phyloP scores from a whole-genome alignment of 2,888 invertebrate species.

The Leucophenga maculata region DNA sequence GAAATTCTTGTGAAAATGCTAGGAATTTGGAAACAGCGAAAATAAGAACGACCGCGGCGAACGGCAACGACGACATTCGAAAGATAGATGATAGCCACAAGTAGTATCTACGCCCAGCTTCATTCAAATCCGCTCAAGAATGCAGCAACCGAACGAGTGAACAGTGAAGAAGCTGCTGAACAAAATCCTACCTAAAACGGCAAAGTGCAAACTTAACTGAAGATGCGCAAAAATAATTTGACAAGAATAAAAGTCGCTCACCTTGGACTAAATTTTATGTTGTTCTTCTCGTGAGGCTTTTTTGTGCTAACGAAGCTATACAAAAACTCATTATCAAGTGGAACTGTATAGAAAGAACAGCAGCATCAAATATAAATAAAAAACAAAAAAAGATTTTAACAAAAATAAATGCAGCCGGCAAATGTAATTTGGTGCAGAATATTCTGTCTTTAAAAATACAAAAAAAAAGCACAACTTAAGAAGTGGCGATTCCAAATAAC shows the following conservation, averaged over 20 bases:
- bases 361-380: not conserved
- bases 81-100: not conserved
- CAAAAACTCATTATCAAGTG: constrained; percentile 18
- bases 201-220: not conserved
- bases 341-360: too few relatives aligned
- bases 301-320: constrained; percentile 20
- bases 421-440: too few relatives aligned
- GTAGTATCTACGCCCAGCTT: constrained; percentile 7
- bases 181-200: too few relatives aligned
- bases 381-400: not conserved
- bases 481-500: too few relatives aligned
- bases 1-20: constrained; percentile 57
- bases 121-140: constrained; percentile 7
- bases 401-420: not conserved
- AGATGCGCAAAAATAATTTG: constrained; percentile 10
- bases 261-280: constrained; percentile 59
- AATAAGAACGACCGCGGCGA: not conserved
- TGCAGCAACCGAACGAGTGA: not conserved
- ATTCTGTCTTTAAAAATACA: too few relatives aligned
- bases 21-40: constrained; percentile 40
- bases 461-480: too few relatives aligned
- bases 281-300: not conserved
- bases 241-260: constrained; percentile 47
- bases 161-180: not conserved
- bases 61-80: not conserved